Evolutionary conservation across 1,140 invertebrate genomes (phyloP), one percentile per base, ranked within the genome.

Genomic region (Proctacanthus coquilletti): DNA sequence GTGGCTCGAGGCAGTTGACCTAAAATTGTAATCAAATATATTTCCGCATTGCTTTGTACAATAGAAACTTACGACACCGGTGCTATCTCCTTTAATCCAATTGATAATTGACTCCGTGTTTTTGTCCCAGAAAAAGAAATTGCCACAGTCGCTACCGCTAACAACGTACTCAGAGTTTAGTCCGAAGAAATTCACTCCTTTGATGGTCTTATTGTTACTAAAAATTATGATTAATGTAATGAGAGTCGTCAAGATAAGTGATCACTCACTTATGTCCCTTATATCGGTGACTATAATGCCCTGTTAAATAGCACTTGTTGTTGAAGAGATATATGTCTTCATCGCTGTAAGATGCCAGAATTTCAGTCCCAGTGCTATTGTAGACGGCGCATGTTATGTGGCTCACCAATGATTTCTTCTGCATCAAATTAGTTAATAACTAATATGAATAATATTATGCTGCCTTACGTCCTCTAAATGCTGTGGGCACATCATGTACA

Each of bases 81-180:
- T 74, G 43, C 77, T 71, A 65, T 95, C 89, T 9, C 78, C 91
- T 45, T 73, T 62, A 65, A 91, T 74, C 65, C 74, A 91, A 53
- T 88, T 86, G 14, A 94, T 81, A 43, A 96, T 83, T 6, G 82
- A 68, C 62, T 91, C 84, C 0, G 77, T 80, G 42, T 85, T 70
- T 56, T 83, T 87, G 44, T 96, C 87, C 91, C 92, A 98, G 25
- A 95, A 75, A 56, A 82, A 96, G 13, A 97, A 77, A 62, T 94
- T 74, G n/a, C 85, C 82, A 65, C 89, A 95, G 59, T 97, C 92
- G 17, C 88, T 94, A 2, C 92, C 92, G 41, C 88, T 94, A 23
- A 93, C 70, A 13, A 96, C 66, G 60, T 77, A 96, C 61, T 96
- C 82, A 52, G 84, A 89, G 39, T 73, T 73, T 2, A 87, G 81